These are phyloP conservation scores for Triplophysa bombifrons DNA, from an alignment of 2,797 vertebrate species.

Conservation along the genomic window DNA sequence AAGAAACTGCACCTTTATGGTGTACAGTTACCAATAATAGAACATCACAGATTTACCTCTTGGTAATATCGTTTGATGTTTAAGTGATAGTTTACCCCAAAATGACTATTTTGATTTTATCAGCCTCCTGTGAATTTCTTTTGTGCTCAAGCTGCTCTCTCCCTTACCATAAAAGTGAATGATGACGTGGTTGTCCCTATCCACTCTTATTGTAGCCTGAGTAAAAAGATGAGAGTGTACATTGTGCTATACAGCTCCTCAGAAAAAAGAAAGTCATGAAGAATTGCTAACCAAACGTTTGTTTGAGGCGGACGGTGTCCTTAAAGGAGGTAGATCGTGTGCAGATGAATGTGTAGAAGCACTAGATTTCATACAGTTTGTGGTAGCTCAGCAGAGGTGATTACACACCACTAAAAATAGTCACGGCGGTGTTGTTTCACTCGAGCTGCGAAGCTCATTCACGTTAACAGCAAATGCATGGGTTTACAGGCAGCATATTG, in stretches of 20 bases:
- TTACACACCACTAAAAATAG: slow-evolving; percentile 45
- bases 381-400: slow-evolving; percentile 39
- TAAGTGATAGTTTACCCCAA: not conserved
- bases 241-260: no score
- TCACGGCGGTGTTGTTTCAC: slow-evolving; percentile 9
- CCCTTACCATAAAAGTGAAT: no score
- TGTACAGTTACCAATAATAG: slow-evolving; percentile 44
- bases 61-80: not conserved
- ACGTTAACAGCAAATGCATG: slow-evolving; percentile 9
- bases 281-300: not conserved
- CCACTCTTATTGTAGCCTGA: not conserved
- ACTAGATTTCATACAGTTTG: slow-evolving; percentile 18
- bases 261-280: no score
- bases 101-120: not conserved
- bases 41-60: slow-evolving; percentile 26
- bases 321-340: not conserved
- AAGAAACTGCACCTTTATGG: slow-evolving; percentile 36
- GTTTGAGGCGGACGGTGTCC: not conserved
- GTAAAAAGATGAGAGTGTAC: not conserved
- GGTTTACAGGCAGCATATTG: slow-evolving; percentile 18
- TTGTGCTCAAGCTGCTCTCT: no score
- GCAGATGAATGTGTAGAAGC: slow-evolving; percentile 8
- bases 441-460: slow-evolving; percentile 3
- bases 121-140: no score
- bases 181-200: no score